phyloP scores from a whole-genome alignment of 2,113 vertebrate species.

The Dipodomys spectabilis region DNA sequence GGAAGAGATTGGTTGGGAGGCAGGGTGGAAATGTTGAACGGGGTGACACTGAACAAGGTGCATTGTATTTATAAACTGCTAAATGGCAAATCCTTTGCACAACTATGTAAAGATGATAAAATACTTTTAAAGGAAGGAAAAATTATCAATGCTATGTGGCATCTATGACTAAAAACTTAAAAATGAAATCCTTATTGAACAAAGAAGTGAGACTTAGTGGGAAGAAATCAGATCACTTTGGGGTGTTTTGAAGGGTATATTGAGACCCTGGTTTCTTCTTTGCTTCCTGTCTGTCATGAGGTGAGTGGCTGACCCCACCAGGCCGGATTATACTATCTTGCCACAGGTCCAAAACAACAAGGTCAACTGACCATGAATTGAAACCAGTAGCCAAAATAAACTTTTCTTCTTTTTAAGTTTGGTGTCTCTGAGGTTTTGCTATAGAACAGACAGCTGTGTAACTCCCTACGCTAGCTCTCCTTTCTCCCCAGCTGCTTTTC shows the following conservation, averaged over 20 bases:
- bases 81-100: too few species aligned
- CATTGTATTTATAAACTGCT: too few species aligned
- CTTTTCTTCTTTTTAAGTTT: neutral
- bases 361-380: neutral
- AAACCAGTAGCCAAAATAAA: neutral
- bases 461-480: rapidly evolving
- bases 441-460: neutral
- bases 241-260: neutral
- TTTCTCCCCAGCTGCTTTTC: neutral
- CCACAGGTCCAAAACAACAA: neutral
- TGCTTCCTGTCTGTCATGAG: neutral
- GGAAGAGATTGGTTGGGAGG: too few species aligned
- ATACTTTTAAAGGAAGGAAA: too few species aligned
- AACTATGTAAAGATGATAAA: too few species aligned
- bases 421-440: neutral
- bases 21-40: too few species aligned
- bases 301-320: neutral
- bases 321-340: neutral
- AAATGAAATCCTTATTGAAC: too few species aligned
- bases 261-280: neutral
- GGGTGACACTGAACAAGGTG: too few species aligned
- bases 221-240: neutral
- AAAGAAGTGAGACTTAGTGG: neutral
- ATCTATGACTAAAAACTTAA: too few species aligned
- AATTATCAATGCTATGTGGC: too few species aligned